These are phyloP conservation scores for Ptychadena robeensis DNA, from an alignment of 2,797 vertebrate species.

Conservation along the genomic window DNA sequence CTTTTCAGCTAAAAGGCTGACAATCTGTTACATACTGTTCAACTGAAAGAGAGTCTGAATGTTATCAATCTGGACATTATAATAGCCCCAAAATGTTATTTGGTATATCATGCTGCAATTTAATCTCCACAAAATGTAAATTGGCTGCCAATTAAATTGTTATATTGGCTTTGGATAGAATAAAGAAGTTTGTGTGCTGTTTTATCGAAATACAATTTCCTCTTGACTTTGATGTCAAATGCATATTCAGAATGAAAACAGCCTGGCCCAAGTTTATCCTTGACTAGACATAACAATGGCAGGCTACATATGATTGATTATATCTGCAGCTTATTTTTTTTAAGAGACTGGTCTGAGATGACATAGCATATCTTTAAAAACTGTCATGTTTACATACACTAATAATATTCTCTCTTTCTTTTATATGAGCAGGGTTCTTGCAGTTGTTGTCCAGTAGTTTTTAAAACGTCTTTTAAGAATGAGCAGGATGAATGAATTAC, in stretches of 20 bases:
- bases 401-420: background rate
- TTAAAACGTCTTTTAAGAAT: constrained; percentile 11
- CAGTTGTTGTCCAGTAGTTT: background rate
- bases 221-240: constrained; percentile 37
- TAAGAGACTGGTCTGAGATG: constrained; percentile 3
- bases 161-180: constrained; percentile 1
- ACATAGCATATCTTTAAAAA: constrained; percentile 1
- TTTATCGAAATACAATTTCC: constrained; percentile 17
- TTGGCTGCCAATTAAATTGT: background rate
- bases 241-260: constrained; percentile 21
- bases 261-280: constrained; percentile 36
- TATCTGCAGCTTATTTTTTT: constrained; percentile 63
- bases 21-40: background rate
- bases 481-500: constrained; percentile 61
- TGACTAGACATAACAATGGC: constrained; percentile 53
- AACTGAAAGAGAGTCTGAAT: background rate
- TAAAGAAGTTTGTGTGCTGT: background rate
- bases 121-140: background rate
- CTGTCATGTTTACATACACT: background rate
- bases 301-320: constrained; percentile 66
- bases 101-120: background rate
- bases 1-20: no score
- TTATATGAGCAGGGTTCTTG: background rate
- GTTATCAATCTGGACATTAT: background rate
- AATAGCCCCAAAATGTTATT: background rate